Conservation (phyloP, 1,140 invertebrate species). For the Drosophila neocordata region DNA sequence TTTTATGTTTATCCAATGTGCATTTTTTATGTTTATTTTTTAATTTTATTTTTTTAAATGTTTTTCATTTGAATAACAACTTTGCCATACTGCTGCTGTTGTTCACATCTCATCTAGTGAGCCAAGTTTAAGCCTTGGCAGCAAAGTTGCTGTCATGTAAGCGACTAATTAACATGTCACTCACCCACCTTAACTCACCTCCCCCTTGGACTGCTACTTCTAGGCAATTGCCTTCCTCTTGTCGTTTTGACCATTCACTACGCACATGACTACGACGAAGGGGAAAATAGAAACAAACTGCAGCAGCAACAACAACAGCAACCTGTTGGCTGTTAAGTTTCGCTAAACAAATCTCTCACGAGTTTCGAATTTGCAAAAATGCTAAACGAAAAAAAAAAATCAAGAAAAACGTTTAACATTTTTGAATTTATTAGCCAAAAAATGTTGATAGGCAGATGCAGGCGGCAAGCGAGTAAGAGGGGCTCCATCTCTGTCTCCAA, state of each 20-base stretch:
- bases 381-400: slow-evolving; percentile 38
- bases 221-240: not conserved
- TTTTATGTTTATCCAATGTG: slow-evolving; percentile 11
- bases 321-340: slow-evolving; percentile 50
- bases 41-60: not conserved
- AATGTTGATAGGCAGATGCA: slow-evolving; percentile 23
- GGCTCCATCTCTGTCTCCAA: not conserved
- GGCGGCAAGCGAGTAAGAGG: not conserved
- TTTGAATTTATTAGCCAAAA: slow-evolving; percentile 79
- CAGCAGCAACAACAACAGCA: slow-evolving; percentile 24
- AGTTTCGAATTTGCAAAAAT: slow-evolving; percentile 73
- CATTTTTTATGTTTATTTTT: slow-evolving; percentile 5
- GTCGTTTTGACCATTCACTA: slow-evolving; percentile 44
- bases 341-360: slow-evolving; percentile 72
- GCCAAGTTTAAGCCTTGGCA: slow-evolving; percentile 49
- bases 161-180: slow-evolving; percentile 82
- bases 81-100: slow-evolving; percentile 13
- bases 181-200: slow-evolving; percentile 37
- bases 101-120: slow-evolving; percentile 4
- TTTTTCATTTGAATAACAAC: slow-evolving; percentile 70
- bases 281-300: slow-evolving; percentile 51
- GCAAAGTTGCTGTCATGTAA: slow-evolving; percentile 78
- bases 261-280: slow-evolving; percentile 55
- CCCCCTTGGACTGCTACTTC: slow-evolving; percentile 6
- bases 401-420: slow-evolving; percentile 69